phyloP scores from a whole-genome alignment of 2,797 vertebrate species.

The Amazona finschi region DNA sequence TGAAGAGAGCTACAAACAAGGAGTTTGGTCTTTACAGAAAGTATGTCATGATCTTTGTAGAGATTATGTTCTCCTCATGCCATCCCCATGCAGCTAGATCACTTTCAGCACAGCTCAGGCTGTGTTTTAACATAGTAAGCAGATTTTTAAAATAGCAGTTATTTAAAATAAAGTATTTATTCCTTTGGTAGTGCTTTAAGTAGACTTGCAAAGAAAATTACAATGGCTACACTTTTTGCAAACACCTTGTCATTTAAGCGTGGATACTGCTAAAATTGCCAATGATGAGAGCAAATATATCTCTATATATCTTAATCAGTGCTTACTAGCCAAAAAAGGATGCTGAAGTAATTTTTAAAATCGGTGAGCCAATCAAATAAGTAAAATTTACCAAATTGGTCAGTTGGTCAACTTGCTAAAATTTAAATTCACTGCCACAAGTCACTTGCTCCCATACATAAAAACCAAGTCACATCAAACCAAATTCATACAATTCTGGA shows the following conservation, averaged over 20 bases:
- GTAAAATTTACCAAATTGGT: neutral
- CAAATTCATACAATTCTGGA: neutral
- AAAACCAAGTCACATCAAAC: neutral
- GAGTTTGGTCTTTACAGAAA: neutral
- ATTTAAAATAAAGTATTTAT: neutral
- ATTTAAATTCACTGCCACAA: neutral
- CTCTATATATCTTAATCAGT: neutral
- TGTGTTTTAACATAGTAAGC: neutral
- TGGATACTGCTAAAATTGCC: neutral
- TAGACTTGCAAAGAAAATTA: neutral
- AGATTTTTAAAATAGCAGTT: neutral
- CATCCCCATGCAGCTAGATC: neutral
- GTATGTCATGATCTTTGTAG: neutral
- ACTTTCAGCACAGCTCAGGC: neutral
- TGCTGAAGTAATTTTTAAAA: neutral
- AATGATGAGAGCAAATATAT: neutral
- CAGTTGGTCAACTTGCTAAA: neutral
- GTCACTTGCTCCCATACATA: neutral
- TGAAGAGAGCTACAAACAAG: neutral
- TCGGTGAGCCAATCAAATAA: neutral
- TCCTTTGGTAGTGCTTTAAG: neutral
- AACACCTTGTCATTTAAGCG: neutral
- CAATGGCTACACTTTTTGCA: neutral
- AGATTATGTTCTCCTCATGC: neutral
- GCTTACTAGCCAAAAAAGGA: neutral